Conservation (phyloP, 2,888 invertebrate genomes). For the Drosophila multiciliata region DNA sequence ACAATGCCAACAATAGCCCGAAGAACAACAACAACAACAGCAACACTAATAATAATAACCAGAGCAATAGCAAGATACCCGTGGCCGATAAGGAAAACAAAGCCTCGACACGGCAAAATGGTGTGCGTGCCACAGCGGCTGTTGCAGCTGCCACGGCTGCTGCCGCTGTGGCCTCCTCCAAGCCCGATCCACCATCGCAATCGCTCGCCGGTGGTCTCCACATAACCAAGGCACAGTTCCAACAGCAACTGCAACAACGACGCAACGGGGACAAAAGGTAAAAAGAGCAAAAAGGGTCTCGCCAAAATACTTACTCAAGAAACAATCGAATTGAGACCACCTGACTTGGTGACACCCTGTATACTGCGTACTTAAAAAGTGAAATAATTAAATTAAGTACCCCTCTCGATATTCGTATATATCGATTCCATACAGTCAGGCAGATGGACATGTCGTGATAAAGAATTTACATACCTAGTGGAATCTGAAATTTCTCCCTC, state of each 20-base stretch:
- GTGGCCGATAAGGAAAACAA: slow-evolving; percentile 49
- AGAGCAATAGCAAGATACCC: slow-evolving; percentile 37
- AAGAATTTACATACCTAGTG: neutral
- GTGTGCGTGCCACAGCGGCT: slow-evolving; percentile 73
- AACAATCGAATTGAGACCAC: neutral
- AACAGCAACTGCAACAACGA: slow-evolving; percentile 76
- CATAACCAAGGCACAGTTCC: slow-evolving; percentile 80
- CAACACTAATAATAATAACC: slow-evolving; percentile 29
- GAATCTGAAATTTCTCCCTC: neutral
- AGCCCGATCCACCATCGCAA: slow-evolving; percentile 52
- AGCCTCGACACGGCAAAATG: slow-evolving; percentile 59
- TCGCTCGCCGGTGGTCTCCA: slow-evolving; percentile 68
- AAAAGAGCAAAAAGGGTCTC: slow-evolving; percentile 35
- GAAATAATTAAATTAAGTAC: neutral
- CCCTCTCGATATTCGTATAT: neutral
- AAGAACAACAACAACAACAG: slow-evolving; percentile 19
- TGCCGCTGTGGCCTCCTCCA: slow-evolving; percentile 34
- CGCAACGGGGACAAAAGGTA: slow-evolving; percentile 79
- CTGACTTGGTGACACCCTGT: neutral
- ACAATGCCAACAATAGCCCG: slow-evolving; percentile 51
- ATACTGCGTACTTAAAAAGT: too few relatives aligned
- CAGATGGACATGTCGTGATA: neutral
- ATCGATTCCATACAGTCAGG: neutral
- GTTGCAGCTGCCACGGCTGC: slow-evolving; percentile 67
- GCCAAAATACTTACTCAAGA: slow-evolving; percentile 7